phyloP scores from a whole-genome alignment of 2,888 invertebrate species.

The Scrobipalpa costella region DNA sequence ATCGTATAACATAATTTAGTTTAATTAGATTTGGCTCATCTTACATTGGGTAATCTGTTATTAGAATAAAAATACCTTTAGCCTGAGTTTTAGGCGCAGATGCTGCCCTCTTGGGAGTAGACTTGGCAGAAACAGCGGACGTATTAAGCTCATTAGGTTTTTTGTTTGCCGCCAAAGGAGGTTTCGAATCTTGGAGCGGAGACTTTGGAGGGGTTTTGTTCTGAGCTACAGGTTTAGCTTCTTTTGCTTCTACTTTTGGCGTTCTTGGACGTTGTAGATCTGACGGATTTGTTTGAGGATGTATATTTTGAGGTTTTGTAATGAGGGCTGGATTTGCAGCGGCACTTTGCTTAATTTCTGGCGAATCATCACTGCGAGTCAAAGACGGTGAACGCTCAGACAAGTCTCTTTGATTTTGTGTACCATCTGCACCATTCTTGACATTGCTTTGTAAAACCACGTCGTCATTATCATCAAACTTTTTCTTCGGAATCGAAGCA shows the following conservation, averaged over 20 bases:
- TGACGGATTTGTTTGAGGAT: slow-evolving; percentile 36
- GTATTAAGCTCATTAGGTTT: slow-evolving; percentile 70
- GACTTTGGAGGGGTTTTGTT: slow-evolving; percentile 59
- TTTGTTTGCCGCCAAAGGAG: slow-evolving; percentile 54
- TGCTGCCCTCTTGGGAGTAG: slow-evolving; percentile 66
- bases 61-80: slow-evolving; percentile 62
- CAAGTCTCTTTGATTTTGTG: slow-evolving; percentile 53
- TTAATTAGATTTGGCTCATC: slow-evolving; percentile 56
- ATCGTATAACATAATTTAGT: slow-evolving; percentile 16
- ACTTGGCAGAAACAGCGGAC: slow-evolving; percentile 59
- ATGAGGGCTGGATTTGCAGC: slow-evolving; percentile 48
- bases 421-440: slow-evolving; percentile 46
- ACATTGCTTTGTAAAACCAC: slow-evolving; percentile 64
- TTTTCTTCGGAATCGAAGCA: slow-evolving; percentile 59
- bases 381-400: slow-evolving; percentile 75
- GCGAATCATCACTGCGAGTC: slow-evolving; percentile 75
- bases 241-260: slow-evolving; percentile 60
- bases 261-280: slow-evolving; percentile 69
- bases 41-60: slow-evolving; percentile 34
- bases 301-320: slow-evolving; percentile 55
- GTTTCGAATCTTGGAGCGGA: slow-evolving; percentile 54
- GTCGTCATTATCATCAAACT: slow-evolving; percentile 71
- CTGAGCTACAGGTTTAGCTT: slow-evolving; percentile 46
- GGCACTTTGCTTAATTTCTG: slow-evolving; percentile 62
- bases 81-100: slow-evolving; percentile 70